phyloP scores from a whole-genome alignment of 2,797 vertebrate genomes.

The Aldrovandia affinis region DNA sequence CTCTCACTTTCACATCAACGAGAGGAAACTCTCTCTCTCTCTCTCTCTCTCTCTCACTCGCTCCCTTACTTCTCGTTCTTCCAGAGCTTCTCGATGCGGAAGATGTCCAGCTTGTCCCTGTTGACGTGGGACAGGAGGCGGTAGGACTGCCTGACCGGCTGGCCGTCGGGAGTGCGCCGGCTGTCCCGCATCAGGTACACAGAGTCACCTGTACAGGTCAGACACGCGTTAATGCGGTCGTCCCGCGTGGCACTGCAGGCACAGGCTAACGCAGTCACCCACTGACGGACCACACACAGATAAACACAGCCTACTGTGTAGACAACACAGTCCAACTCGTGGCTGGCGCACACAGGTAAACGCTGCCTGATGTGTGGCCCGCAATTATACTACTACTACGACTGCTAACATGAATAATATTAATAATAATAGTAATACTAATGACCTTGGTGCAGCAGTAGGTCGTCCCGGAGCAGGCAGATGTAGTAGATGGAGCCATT shows the following conservation, averaged over 20 bases:
- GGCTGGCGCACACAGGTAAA: too few relatives aligned
- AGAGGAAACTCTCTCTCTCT: neutral
- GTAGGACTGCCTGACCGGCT: slow-evolving; percentile 94
- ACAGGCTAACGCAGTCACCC: neutral
- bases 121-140: slow-evolving; percentile 92
- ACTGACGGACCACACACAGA: too few relatives aligned
- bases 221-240: neutral
- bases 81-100: slow-evolving; percentile 98
- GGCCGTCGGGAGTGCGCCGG: slow-evolving; percentile 90
- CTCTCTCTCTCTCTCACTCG: too few relatives aligned
- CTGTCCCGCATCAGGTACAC: slow-evolving; percentile 98
- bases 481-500: slow-evolving; percentile 96
- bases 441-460: slow-evolving; percentile 92
- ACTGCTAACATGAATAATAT: too few relatives aligned
- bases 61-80: slow-evolving; percentile 90
- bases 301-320: too few relatives aligned
- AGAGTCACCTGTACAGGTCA: slow-evolving; percentile 84
- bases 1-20: neutral
- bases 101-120: slow-evolving; percentile 96
- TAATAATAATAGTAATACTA: neutral
- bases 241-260: neutral
- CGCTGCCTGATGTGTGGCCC: too few relatives aligned
- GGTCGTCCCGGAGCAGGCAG: slow-evolving; percentile 91
- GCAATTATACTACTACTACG: too few relatives aligned
- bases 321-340: too few relatives aligned